Evolutionary conservation across 2,113 vertebrate species (phyloP).

Genomic region (Paedocypris sp.): DNA sequence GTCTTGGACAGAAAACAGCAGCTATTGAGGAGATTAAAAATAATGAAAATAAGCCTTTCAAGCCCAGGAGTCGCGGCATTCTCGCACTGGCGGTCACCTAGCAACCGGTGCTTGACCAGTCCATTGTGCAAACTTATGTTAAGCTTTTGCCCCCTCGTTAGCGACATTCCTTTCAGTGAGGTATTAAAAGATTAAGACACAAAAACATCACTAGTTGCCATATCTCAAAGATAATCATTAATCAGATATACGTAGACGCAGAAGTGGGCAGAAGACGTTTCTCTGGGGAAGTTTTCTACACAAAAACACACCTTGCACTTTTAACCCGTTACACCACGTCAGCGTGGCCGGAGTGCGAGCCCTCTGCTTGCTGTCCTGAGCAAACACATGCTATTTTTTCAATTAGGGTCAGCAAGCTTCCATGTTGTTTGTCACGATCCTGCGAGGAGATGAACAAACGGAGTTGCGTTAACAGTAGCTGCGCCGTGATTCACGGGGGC

Average conservation of each 20-base stretch:
- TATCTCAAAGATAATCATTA: constrained; percentile 59
- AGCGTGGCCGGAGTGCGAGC: constrained; percentile 20
- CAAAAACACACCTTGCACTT: constrained; percentile 26
- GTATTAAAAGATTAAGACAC: constrained; percentile 71
- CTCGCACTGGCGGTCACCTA: constrained; percentile 65
- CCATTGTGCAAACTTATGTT: constrained; percentile 62
- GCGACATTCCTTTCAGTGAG: constrained; percentile 62
- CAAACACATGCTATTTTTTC: constrained; percentile 39
- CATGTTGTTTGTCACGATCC: constrained; percentile 47
- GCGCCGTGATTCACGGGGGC: not conserved
- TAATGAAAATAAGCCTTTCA: constrained; percentile 63
- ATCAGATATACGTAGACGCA: constrained; percentile 52
- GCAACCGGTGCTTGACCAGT: constrained; percentile 67
- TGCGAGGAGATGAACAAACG: constrained; percentile 52
- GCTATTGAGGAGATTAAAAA: constrained; percentile 65
- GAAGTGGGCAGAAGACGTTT: constrained; percentile 23
- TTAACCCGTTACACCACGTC: constrained; percentile 16
- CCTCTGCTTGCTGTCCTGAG: constrained; percentile 20
- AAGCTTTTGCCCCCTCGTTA: constrained; percentile 64
- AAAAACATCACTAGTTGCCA: constrained; percentile 67
- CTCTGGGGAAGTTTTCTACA: too few relatives aligned
- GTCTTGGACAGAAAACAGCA: constrained; percentile 54
- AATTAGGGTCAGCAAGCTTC: constrained; percentile 42
- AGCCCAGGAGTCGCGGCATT: constrained; percentile 56
- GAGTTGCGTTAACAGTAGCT: constrained; percentile 42